Base-by-base conservation (phyloP, 1,140 invertebrate genomes). In the Zaprionus vittiger region DNA sequence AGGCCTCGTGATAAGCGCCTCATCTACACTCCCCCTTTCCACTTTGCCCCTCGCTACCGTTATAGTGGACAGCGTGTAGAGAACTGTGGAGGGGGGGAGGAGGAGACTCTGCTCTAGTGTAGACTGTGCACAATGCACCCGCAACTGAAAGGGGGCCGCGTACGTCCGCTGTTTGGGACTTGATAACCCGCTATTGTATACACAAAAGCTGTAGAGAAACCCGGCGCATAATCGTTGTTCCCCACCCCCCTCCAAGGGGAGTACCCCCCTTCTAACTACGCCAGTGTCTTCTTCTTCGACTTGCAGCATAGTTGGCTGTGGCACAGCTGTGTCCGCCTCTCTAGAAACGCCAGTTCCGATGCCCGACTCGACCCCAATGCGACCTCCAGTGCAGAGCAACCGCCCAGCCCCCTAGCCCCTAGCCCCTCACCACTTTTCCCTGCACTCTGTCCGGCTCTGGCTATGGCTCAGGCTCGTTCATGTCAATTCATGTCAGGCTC, bases 111-210 rank as follows among this genome's bases (percentile, higher is more conserved):
- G 9, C 41, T 11, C 11, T 49, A 22, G 17, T 24, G 17, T 22
- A 9, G 26, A 34, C n/a, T 9, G n/a, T 34, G 52, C 57, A 77
- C 62, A 66, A 77, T 77, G 74, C 74, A 77, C 74, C 74, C 69
- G 74, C 74, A 72, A 47, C 47, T 65, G 64, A 24, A 12, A 4
- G 38, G 41, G 41, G n/a, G 38, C 4, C n/a, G 41, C 2, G 7
- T 4, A 44, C 52, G 69, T 77, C 56, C 73, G 80, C 74, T 86
- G 80, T 80, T 87, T 87, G 84, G 62, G 79, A 80, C 81, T 89
- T 89, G 84, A 89, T 89, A 89, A 81, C 85, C 84, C 81, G 76
- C 85, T 80, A 89, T 89, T 89, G 85, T 90, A 89, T 83, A 84
- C 85, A 84, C 80, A 80, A 85, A 79, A 83, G 81, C 80, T 80